A percentile compares a stretch with the other conserved stretches of the same genome.
Evolutionary conservation across 2,797 vertebrate genomes (phyloP).

Genomic region (Darevskia mixta): DNA sequence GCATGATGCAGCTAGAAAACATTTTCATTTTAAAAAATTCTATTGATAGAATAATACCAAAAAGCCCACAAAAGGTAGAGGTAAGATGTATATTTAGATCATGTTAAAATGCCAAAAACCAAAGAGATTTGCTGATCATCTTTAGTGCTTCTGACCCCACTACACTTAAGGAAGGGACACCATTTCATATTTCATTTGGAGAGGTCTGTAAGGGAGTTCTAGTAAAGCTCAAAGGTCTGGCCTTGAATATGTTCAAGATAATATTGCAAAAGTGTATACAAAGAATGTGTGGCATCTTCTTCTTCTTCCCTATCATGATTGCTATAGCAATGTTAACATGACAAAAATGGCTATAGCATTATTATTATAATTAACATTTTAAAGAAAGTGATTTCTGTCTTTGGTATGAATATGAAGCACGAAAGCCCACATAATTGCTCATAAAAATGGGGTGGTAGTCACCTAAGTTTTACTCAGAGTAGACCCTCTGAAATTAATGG

Average conservation of each 20-base stretch:
- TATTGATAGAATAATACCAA: background rate
- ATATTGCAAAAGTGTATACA: background rate
- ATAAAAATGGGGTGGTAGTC: background rate
- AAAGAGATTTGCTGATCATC: background rate
- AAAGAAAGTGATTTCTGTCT: background rate
- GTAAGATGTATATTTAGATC: background rate
- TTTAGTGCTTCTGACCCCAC: background rate
- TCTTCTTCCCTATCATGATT: background rate
- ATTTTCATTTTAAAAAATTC: background rate
- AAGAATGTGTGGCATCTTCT: background rate
- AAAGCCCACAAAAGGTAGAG: background rate
- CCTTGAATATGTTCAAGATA: background rate
- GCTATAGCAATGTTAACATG: background rate
- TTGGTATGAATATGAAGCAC: background rate
- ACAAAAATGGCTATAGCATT: background rate
- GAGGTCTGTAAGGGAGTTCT: background rate
- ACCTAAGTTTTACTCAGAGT: too few relatives aligned
- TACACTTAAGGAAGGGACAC: background rate
- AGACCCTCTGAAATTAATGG: too few relatives aligned
- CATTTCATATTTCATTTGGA: background rate
- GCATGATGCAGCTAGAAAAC: background rate
- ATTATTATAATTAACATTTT: too few relatives aligned
- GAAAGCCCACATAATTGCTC: background rate
- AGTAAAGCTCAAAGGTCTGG: background rate
- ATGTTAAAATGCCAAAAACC: background rate